Evolutionary conservation across 37 sponge, comb jelly and placozoan species (phyloP), one percentile per base, ranked within the genome.

Genomic region (Chondrosia reniformis): DNA sequence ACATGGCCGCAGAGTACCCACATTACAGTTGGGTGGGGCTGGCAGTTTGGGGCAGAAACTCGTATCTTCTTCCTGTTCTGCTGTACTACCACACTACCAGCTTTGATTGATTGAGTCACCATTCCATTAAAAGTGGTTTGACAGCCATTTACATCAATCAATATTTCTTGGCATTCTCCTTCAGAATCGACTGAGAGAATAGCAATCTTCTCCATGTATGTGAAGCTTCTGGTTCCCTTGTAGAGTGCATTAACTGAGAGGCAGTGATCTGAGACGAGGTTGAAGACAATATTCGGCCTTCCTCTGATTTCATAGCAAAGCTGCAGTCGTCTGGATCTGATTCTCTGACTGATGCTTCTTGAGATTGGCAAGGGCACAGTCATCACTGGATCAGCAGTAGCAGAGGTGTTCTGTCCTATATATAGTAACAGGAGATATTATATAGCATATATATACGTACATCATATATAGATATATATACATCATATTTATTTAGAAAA

Each of bases 41-140:
- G 72, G 36, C 72, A 69, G 21, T 69, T 69, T 37, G 72, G 72
- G 7, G 42, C 72, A 9, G 72, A 69, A 69, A 69, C 10, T 9
- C 41, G 41, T 10, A 69, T 25, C 42, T 25, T 38, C n/a, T 56
- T 56, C 25, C 43, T 36, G 44, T 43, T 39, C 36, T 34, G 39
- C 13, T 39, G 39, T 13, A 40, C 4, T 44, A 69, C 72, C 41
- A 34, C 43, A 13, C n/a, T 13, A 22, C 72, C 72, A 21, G 41
- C 15, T 44, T 69, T 6, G n/a, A 15, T 1, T 22, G 24, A 40
- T 1, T 3, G 19, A 40, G n/a, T 34, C 41, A 69, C 72, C n/a
- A 17, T 2, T 10, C 43, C 72, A 34, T 69, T 25, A 8, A 69
- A 41, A 39, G 72, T 69, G 15, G 21, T 44, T 21, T 34, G 72